Conservation (phyloP, 2,888 invertebrate species). For the Athalia circularis region DNA sequence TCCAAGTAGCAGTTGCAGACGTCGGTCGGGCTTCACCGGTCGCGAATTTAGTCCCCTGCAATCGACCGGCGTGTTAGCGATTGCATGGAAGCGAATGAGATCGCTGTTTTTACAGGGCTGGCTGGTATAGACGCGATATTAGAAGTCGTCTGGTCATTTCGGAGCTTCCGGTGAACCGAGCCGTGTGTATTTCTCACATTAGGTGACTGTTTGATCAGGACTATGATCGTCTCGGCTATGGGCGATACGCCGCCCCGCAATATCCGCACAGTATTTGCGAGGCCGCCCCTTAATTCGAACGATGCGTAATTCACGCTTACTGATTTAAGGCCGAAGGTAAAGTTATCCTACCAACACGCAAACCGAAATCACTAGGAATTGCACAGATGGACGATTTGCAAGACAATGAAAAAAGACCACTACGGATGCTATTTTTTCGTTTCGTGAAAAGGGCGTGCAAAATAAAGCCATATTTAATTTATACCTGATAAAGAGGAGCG, state of each 20-base stretch:
- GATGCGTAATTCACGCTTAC: slow-evolving; percentile 18
- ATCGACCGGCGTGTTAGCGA: background rate
- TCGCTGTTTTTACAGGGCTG: background rate
- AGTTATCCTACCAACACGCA: background rate
- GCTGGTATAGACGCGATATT: slow-evolving; percentile 1
- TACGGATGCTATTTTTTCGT: background rate
- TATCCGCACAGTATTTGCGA: slow-evolving; percentile 60
- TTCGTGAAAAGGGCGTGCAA: background rate
- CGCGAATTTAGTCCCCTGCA: background rate
- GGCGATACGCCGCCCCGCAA: slow-evolving; percentile 69
- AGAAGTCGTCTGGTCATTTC: slow-evolving; percentile 15
- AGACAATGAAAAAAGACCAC: too few species aligned
- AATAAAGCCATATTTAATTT: background rate
- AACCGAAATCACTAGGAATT: slow-evolving; percentile 21
- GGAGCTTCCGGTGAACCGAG: slow-evolving; percentile 1
- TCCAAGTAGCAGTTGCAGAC: background rate
- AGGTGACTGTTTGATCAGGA: slow-evolving; percentile 68
- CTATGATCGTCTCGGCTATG: slow-evolving; percentile 56
- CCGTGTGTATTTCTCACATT: slow-evolving; percentile 72
- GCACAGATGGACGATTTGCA: too few species aligned
- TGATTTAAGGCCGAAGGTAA: slow-evolving; percentile 16
- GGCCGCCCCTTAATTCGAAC: slow-evolving; percentile 34
- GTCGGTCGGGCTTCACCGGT: background rate
- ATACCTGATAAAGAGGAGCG: background rate
- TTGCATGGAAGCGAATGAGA: background rate